phyloP scores from a whole-genome alignment of 2,113 vertebrate genomes.

The Lophura nycthemera region DNA sequence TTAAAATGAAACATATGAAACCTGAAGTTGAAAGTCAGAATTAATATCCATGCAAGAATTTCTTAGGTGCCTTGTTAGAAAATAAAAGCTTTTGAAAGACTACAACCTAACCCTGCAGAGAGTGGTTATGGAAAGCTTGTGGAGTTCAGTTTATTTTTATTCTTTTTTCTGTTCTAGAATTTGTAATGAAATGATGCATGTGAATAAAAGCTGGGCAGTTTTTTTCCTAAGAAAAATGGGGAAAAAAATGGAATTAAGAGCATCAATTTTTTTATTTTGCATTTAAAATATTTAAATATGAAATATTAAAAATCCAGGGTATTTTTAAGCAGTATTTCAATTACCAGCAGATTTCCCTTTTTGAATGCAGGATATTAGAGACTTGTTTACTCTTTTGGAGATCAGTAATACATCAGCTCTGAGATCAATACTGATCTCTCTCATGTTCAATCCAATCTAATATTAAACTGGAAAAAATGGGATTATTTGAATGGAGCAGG shows the following conservation, averaged over 20 bases:
- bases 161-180: background rate
- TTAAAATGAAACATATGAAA: background rate
- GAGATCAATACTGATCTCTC: background rate
- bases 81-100: background rate
- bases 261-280: background rate
- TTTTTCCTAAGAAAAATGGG: background rate
- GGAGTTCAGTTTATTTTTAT: background rate
- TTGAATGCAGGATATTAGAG: background rate
- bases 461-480: background rate
- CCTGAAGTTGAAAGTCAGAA: background rate
- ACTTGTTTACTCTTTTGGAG: background rate
- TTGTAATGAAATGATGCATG: background rate
- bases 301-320: background rate
- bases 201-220: background rate
- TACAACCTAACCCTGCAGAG: background rate
- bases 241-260: background rate
- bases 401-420: background rate
- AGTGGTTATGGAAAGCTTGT: background rate
- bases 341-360: background rate
- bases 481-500: background rate
- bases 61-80: background rate
- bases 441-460: background rate
- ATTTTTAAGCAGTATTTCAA: background rate
- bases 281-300: background rate
- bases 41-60: background rate